Evolutionary conservation across 1,140 invertebrate species (phyloP).

Genomic region (Leptinotarsa lineolata): DNA sequence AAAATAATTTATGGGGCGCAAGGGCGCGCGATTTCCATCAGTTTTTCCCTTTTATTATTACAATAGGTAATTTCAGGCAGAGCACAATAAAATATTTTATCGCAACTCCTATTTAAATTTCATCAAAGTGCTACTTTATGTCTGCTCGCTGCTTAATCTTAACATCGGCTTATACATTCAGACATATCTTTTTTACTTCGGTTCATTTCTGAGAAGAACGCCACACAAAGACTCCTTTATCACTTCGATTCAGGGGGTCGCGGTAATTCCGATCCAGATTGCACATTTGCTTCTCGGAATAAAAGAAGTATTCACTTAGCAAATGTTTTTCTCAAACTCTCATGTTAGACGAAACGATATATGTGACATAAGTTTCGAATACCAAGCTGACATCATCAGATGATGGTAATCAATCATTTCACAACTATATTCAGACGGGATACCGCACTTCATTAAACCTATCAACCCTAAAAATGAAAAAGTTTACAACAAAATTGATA

Average conservation of each 20-base stretch:
- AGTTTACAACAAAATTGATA: too few relatives aligned
- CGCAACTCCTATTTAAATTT: slow-evolving; percentile 36
- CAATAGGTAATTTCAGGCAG: slow-evolving; percentile 32
- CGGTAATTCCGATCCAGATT: neutral
- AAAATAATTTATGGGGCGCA: slow-evolving; percentile 36
- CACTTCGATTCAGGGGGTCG: neutral
- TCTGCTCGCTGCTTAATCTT: neutral
- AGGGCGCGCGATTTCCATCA: slow-evolving; percentile 28
- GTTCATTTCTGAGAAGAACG: neutral
- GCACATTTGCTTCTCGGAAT: neutral
- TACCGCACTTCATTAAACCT: too few relatives aligned
- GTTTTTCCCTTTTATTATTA: slow-evolving; percentile 37
- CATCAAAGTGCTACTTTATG: slow-evolving; percentile 11
- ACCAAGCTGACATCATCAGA: too few relatives aligned
- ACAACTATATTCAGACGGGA: too few relatives aligned
- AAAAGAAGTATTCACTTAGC: neutral
- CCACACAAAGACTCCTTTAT: neutral
- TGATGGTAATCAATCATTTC: too few relatives aligned
- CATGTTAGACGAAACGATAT: too few relatives aligned
- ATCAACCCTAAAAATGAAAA: too few relatives aligned
- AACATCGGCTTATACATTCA: slow-evolving; percentile 21
- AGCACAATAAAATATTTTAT: slow-evolving; percentile 39
- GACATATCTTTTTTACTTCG: slow-evolving; percentile 15
- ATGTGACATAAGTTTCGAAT: too few relatives aligned
- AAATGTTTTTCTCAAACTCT: too few relatives aligned